Evolutionary conservation across 2,113 vertebrate genomes (phyloP).

Genomic region (Solea solea): DNA sequence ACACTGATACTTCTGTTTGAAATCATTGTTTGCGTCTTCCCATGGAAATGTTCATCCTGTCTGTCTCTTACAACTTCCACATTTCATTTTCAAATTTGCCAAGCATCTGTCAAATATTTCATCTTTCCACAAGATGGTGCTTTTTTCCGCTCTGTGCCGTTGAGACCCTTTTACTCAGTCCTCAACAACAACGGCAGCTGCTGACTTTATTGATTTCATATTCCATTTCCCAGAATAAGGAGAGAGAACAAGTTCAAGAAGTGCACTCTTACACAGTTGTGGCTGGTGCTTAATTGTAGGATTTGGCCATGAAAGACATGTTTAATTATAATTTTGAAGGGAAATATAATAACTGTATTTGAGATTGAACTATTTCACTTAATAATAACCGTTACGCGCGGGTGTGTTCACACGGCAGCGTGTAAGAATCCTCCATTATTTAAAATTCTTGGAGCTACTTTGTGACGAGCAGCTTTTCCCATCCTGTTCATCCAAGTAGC

Average conservation of each 20-base stretch:
- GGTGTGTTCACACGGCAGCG: neutral
- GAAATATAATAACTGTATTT: too few species aligned
- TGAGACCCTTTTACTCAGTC: neutral
- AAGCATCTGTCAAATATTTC: neutral
- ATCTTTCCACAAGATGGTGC: conserved; percentile 68
- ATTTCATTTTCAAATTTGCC: neutral
- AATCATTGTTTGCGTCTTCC: neutral
- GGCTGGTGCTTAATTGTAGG: neutral
- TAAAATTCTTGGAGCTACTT: conserved; percentile 14
- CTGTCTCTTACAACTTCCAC: neutral
- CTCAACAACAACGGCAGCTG: neutral
- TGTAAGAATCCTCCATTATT: neutral
- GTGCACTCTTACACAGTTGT: too few species aligned
- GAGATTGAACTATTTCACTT: too few species aligned
- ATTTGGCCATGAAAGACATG: too few species aligned
- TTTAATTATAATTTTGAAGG: neutral
- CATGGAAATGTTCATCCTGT: neutral
- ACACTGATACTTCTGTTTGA: too few species aligned
- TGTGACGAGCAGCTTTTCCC: conserved; percentile 12
- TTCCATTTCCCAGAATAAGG: neutral
- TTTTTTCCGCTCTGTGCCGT: conserved; percentile 23
- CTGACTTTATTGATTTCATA: neutral
- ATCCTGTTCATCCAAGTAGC: conserved; percentile 56
- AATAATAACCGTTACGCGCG: neutral
- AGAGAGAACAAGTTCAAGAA: neutral